These are phyloP conservation scores for Luscinia megarhynchos DNA, from an alignment of 2,797 vertebrate genomes.

Conservation along the genomic window DNA sequence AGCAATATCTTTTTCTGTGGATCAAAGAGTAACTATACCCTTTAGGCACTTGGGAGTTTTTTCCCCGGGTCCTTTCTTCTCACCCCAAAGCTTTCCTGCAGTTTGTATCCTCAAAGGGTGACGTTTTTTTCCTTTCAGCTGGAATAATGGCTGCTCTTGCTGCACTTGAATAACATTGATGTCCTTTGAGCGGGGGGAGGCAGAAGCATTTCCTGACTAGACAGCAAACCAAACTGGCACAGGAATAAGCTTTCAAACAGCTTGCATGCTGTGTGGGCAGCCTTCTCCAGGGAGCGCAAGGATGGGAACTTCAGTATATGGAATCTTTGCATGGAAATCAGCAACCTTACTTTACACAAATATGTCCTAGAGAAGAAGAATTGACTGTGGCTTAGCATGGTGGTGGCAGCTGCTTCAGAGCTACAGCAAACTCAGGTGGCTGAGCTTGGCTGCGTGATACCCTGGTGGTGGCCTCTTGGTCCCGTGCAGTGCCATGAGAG, in stretches of 20 bases:
- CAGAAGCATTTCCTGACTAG: slow-evolving; percentile 31
- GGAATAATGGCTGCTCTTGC: background rate
- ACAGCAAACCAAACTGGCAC: background rate
- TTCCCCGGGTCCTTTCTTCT: background rate
- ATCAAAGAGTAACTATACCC: background rate
- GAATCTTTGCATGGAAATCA: background rate
- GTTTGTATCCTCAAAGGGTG: background rate
- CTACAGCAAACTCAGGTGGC: background rate
- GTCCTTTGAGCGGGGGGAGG: background rate
- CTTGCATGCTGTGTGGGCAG: background rate
- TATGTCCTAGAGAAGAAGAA: background rate
- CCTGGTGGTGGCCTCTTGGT: background rate
- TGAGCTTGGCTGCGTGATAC: accelerated
- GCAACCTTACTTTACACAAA: accelerated
- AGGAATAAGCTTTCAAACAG: slow-evolving; percentile 5
- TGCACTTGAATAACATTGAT: background rate
- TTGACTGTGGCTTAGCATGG: accelerated
- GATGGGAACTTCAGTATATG: background rate
- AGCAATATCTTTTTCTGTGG: background rate
- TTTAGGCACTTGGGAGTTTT: background rate
- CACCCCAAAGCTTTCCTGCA: background rate
- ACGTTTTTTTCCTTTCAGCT: background rate
- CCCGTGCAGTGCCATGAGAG: background rate
- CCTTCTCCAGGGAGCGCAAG: background rate
- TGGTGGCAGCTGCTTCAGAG: background rate